phyloP scores from a whole-genome alignment of 1,140 invertebrate genomes.

The Galleria mellonella region DNA sequence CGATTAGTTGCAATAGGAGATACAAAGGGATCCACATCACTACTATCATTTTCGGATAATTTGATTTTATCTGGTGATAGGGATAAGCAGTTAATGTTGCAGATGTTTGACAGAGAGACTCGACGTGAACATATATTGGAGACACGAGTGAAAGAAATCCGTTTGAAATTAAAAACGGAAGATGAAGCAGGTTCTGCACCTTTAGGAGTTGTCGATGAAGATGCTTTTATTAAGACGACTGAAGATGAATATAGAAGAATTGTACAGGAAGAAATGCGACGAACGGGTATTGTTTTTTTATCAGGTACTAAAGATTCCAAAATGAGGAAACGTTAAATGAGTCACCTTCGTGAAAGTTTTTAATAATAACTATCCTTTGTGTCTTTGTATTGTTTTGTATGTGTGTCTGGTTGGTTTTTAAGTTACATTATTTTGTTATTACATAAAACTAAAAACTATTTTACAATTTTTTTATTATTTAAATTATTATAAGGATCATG shows the following conservation, averaged over 20 bases:
- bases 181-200: conserved; percentile 6
- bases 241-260: conserved; percentile 37
- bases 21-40: conserved; percentile 81
- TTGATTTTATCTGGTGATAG: conserved; percentile 82
- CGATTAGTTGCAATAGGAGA: conserved; percentile 85
- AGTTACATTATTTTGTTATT: no score
- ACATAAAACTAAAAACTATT: no score
- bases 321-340: neutral
- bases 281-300: neutral
- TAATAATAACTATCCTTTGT: no score
- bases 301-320: neutral
- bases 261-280: conserved; percentile 24
- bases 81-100: conserved; percentile 73
- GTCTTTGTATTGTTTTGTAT: no score
- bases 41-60: conserved; percentile 86
- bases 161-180: conserved; percentile 64
- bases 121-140: conserved; percentile 91
- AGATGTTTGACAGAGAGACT: conserved; percentile 90
- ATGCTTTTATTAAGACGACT: conserved; percentile 14
- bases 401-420: no score
- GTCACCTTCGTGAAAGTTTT: no score
- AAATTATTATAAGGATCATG: no score
- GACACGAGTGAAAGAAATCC: conserved; percentile 83
- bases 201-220: conserved; percentile 18
- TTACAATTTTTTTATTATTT: no score